These are phyloP conservation scores for Manis crassicaudata DNA, from an alignment of 2,797 vertebrate genomes.

Conservation along the genomic window DNA sequence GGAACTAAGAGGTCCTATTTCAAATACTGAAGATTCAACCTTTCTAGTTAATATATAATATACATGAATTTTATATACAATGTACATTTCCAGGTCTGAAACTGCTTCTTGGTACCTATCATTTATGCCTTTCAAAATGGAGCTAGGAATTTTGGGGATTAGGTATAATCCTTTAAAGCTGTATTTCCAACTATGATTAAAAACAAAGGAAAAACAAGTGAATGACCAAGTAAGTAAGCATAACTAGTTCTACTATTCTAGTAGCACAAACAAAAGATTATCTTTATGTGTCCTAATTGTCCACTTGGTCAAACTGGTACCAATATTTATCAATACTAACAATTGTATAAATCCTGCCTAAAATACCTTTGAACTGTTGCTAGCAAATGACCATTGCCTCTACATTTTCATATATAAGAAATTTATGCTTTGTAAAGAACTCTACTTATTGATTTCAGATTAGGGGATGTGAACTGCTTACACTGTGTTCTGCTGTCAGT, in stretches of 20 bases:
- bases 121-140: neutral
- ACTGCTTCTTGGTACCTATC: neutral
- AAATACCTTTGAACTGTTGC: conserved; percentile 54
- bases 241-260: neutral
- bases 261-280: neutral
- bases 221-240: neutral
- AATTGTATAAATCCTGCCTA: neutral
- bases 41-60: conserved; percentile 3
- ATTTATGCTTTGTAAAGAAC: conserved; percentile 70
- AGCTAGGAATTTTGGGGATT: neutral
- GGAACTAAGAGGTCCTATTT: neutral
- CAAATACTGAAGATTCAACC: neutral
- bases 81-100: conserved; percentile 8
- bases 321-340: conserved; percentile 31
- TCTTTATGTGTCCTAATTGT: conserved; percentile 40
- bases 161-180: neutral
- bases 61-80: neutral
- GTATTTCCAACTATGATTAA: neutral
- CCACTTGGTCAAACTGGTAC: conserved; percentile 55
- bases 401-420: conserved; percentile 57
- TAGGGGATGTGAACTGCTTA: conserved; percentile 39
- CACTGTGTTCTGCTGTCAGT: conserved; percentile 12
- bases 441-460: conserved; percentile 55
- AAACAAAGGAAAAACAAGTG: neutral
- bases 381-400: conserved; percentile 34